A percentile compares a stretch with the other conserved stretches of the same genome.
phyloP scores from a whole-genome alignment of 2,888 invertebrate genomes.

The Drosophila colorata region DNA sequence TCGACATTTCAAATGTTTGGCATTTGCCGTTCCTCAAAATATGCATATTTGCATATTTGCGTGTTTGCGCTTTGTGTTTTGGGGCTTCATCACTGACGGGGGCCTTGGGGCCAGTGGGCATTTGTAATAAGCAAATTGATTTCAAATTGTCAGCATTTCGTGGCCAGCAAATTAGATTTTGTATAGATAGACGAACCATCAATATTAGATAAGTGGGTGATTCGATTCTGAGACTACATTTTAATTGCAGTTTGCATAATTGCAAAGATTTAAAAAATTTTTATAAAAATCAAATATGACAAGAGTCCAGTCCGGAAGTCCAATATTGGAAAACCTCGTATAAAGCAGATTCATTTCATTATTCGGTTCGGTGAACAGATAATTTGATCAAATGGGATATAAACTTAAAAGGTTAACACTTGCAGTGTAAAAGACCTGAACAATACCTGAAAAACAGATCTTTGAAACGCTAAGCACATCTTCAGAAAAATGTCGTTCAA shows the following conservation, averaged over 20 bases:
- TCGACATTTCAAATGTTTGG: slow-evolving; percentile 62
- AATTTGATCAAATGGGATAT: no score
- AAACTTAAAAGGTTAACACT: no score
- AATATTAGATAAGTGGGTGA: slow-evolving; percentile 44
- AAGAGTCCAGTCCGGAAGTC: no score
- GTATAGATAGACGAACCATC: slow-evolving; percentile 43
- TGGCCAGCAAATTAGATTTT: slow-evolving; percentile 68
- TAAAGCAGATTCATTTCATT: no score
- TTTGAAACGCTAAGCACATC: no score
- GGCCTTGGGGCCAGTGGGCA: slow-evolving; percentile 37
- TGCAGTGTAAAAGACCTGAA: no score
- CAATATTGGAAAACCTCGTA: no score
- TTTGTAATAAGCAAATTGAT: slow-evolving; percentile 73
- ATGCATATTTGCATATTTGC: slow-evolving; percentile 63
- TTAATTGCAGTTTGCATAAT: background rate
- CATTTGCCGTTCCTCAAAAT: slow-evolving; percentile 52
- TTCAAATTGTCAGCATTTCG: slow-evolving; percentile 70
- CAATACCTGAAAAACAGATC: no score
- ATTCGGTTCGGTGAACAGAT: no score
- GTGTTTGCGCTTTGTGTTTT: slow-evolving; percentile 45
- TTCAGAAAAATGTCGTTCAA: no score
- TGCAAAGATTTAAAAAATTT: no score
- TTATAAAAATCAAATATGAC: no score
- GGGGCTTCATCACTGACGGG: slow-evolving; percentile 28
- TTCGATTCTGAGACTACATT: slow-evolving; percentile 13